These are phyloP conservation scores for Brachyopa scutellaris DNA, from an alignment of 2,888 invertebrate genomes.

Conservation along the genomic window DNA sequence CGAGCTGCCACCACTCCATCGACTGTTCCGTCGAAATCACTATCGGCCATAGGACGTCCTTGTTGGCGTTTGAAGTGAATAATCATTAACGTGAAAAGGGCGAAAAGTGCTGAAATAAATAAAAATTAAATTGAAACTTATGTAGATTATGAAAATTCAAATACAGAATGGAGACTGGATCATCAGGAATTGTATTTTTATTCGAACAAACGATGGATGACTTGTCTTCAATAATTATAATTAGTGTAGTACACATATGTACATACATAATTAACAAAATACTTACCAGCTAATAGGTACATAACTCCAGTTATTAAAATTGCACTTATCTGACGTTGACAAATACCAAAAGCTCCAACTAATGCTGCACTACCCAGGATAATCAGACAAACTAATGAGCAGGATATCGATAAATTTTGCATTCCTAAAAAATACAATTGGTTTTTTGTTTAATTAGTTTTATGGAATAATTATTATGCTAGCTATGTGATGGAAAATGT, in stretches of 20 bases:
- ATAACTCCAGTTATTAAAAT: conserved; percentile 96
- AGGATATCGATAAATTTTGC: conserved; percentile 97
- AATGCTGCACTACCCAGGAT: conserved; percentile 93
- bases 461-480: too few species aligned
- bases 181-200: too few species aligned
- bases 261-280: background rate
- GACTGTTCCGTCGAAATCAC: conserved; percentile 86
- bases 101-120: conserved; percentile 89
- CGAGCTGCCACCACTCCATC: conserved; percentile 87
- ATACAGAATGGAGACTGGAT: background rate
- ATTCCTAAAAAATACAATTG: conserved; percentile 85
- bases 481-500: background rate
- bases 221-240: too few species aligned
- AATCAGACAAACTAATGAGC: conserved; percentile 95
- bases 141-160: background rate
- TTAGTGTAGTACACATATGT: too few species aligned
- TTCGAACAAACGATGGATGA: too few species aligned
- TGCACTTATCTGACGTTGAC: conserved; percentile 95
- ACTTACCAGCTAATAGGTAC: conserved; percentile 94
- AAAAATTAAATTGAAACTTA: background rate
- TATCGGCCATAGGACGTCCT: conserved; percentile 85
- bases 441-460: too few species aligned
- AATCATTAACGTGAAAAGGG: conserved; percentile 94
- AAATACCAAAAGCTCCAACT: conserved; percentile 93
- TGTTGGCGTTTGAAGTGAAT: conserved; percentile 95